Evolutionary conservation across 2,113 vertebrate genomes (phyloP), one percentile per base, ranked within the genome.

Genomic region (Chrysemys picta): DNA sequence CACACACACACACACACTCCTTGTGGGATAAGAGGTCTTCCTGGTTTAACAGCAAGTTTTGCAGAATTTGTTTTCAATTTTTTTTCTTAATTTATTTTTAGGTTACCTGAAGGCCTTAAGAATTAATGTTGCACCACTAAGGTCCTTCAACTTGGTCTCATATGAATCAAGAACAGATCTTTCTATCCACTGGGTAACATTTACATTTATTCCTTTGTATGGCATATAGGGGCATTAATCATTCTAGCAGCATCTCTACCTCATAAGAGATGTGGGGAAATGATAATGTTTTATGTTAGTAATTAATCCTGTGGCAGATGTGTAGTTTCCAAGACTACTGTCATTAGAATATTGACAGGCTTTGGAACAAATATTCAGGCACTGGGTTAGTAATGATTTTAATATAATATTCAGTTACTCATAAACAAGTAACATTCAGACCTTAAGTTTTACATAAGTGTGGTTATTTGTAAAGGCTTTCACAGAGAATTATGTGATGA

Each of bases 291-390:
- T 98, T 97, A 98, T 98, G 97, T 95, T 91, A 98, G 95, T 98
- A 98, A 99, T 98, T 98, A 98, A 98, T 98, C 96, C 96, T 95
- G 91, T 89, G 91, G 95, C 98, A 98, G 98, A 98, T 98, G 98
- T 94, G 97, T 95, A 95, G 97, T 98, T 98, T 98, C 98, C 96
- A 97, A 97, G 98, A 96, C 97, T 98, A 95, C 97, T 95, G 92
- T 89, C 96, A 97, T 98, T 98, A 97, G 91, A 96, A 93, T 97
- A 97, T 95, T 97, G 98, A 98, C 97, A 98, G 95, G 89, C 96
- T 98, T 98, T 93, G 42, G 93, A 98, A 97, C 85, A 97, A 96
- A 95, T 97, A 98, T 93, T 96, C 96, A 87, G 91, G 47, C 89
- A 49, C 72, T 50, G 31, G 75, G 10, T 94, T 97, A 97, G 96